Evolutionary conservation across 2,797 vertebrate species (phyloP).

Genomic region (Molothrus ater): DNA sequence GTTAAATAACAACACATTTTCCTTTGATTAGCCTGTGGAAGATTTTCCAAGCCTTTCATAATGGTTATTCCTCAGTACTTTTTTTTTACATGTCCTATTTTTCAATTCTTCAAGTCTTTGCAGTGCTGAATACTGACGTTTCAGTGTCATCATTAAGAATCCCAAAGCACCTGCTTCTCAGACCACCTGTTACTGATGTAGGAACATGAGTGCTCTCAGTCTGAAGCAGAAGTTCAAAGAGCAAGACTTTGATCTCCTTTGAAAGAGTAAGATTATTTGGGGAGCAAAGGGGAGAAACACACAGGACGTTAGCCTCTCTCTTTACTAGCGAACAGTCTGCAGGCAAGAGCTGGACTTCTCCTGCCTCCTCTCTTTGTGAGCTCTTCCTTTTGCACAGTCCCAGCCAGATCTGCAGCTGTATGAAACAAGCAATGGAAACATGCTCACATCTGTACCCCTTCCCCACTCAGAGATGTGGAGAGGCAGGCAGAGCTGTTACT

Average conservation of each 20-base stretch:
- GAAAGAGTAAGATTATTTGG: not conserved
- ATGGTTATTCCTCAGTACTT: not conserved
- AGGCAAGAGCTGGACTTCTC: not conserved
- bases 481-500: not conserved
- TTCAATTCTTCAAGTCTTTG: not conserved
- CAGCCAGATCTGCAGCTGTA: not conserved
- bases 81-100: not conserved
- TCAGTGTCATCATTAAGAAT: not conserved
- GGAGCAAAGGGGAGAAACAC: not conserved
- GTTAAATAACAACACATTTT: not conserved
- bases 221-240: not conserved
- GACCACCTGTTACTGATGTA: not conserved
- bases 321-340: not conserved
- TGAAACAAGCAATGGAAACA: not conserved
- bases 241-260: not conserved
- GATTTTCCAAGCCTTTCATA: not conserved
- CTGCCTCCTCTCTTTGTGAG: not conserved
- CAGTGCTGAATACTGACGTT: not conserved
- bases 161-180: not conserved
- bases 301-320: not conserved
- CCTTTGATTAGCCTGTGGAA: not conserved
- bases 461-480: accelerated
- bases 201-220: not conserved
- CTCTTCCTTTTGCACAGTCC: not conserved
- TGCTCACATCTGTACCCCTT: accelerated